phyloP scores from a whole-genome alignment of 2,797 vertebrate species.

The Aselliscus stoliczkanus region DNA sequence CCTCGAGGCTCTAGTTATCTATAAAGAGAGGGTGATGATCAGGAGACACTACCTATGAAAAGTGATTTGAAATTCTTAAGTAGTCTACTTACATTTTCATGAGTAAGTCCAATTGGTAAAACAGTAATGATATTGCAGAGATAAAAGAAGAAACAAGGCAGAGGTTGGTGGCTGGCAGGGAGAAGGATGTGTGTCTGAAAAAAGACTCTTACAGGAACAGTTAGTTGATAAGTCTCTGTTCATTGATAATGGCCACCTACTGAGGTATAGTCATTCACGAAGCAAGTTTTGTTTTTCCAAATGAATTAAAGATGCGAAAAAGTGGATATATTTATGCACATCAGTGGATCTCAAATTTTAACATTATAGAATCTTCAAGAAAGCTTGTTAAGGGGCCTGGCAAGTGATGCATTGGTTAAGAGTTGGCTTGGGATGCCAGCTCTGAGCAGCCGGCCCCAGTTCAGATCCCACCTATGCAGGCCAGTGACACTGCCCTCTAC shows the following conservation, averaged over 20 bases:
- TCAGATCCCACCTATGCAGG: too few relatives aligned
- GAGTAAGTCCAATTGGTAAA: not conserved
- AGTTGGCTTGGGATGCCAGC: too few relatives aligned
- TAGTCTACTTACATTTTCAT: not conserved
- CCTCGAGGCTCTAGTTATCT: not conserved
- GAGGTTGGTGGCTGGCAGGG: rapidly evolving
- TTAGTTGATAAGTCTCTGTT: not conserved
- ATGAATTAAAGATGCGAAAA: not conserved
- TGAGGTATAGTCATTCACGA: not conserved
- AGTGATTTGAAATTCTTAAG: not conserved
- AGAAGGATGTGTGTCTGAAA: not conserved
- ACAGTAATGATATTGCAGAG: not conserved
- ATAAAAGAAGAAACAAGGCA: not conserved
- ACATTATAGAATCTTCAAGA: not conserved
- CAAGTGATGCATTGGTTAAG: too few relatives aligned
- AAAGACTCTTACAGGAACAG: not conserved
- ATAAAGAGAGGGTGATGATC: not conserved
- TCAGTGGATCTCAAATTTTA: not conserved
- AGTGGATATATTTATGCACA: not conserved
- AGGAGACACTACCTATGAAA: not conserved
- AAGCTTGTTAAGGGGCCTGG: not conserved
- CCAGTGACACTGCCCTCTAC: too few relatives aligned
- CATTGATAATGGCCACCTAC: not conserved
- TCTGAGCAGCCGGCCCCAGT: too few relatives aligned
- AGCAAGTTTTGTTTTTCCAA: not conserved